Evolutionary conservation across 1,140 invertebrate genomes (phyloP).

Genomic region (Drosophila busckii): DNA sequence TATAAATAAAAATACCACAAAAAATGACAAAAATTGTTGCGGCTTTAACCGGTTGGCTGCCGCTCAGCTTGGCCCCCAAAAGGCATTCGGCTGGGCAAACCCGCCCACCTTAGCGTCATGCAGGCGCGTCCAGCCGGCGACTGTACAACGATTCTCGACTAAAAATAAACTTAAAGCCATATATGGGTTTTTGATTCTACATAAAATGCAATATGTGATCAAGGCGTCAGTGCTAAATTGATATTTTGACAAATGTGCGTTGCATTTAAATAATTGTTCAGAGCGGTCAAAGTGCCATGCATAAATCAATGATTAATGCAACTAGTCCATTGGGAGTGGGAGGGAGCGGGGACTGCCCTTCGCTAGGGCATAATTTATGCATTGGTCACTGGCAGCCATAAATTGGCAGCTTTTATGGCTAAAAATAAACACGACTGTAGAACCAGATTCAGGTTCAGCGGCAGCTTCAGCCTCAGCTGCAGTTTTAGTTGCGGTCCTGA

Average conservation of each 20-base stretch:
- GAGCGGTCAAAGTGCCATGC: constrained; percentile 16
- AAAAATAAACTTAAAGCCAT: constrained; percentile 43
- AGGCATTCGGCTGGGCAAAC: neutral
- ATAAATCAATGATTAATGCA: constrained; percentile 39
- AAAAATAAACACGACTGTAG: constrained; percentile 51
- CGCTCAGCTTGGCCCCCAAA: neutral
- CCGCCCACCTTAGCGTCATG: constrained; percentile 12
- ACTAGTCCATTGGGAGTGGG: neutral
- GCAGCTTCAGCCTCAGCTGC: no score
- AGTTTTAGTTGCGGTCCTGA: no score
- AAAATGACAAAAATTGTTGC: constrained; percentile 25
- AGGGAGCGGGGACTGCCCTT: constrained; percentile 20
- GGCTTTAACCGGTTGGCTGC: constrained; percentile 46
- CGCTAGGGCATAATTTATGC: constrained; percentile 28
- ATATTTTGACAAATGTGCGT: constrained; percentile 56
- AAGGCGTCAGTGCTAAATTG: constrained; percentile 13
- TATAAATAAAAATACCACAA: constrained; percentile 32
- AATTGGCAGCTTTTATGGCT: constrained; percentile 43
- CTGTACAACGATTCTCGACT: constrained; percentile 54
- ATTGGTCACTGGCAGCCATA: constrained; percentile 34
- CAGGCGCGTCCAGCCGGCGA: constrained; percentile 57
- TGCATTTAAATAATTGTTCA: constrained; percentile 35
- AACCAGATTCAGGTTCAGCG: no score
- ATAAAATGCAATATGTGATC: neutral
- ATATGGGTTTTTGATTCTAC: constrained; percentile 14